Base-by-base conservation (phyloP, 2,113 vertebrate genomes). In the Pyxicephalus adspersus region DNA sequence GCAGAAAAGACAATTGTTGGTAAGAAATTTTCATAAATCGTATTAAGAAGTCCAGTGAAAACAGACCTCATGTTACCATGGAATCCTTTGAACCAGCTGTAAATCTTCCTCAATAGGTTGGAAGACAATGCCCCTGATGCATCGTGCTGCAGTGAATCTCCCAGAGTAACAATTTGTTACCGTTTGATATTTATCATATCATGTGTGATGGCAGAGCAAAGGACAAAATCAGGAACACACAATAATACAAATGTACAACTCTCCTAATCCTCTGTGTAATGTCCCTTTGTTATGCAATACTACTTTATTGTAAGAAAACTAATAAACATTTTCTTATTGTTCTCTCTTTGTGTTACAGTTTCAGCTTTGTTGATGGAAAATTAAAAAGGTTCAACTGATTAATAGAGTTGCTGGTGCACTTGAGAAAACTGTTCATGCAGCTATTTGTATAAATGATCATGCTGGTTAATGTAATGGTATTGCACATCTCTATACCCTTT, bases 1-100 rank as follows among this genome's bases (percentile, higher is more conserved):
- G 96, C 95, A 97, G 94, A 97, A 93, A 93, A 95, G 92, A 94
- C 93, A 93, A 93, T 93, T 94, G 90, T 93, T 93, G 89, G 84
- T 20, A 88, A 88, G 89, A 92, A 92, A 93, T 93, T 92, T 92
- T 94, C 92, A 93, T 94, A 93, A 93, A 95, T 95, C 92, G 89
- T 89, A 92, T 91, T 93, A 86, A 91, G 91, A 93, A 89, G 89
- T 93, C 91, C 88, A 92, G 88, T 89, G 89, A 90, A 92, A 91
- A 91, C 87, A 87, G 90, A 89, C 84, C 87, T 86, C 87, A 84
- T 83, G 87, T 88, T 88, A 64, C 67, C 45, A 88, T 88, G 88
- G 87, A 88, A 87, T 86, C 89, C 85, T 88, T 90, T 84, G 3
- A 86, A 83, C 86, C 50, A 88, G 84, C 86, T 86, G 86, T 89